Conservation (phyloP, 2,113 vertebrate genomes). For the Antidorcas marsupialis region DNA sequence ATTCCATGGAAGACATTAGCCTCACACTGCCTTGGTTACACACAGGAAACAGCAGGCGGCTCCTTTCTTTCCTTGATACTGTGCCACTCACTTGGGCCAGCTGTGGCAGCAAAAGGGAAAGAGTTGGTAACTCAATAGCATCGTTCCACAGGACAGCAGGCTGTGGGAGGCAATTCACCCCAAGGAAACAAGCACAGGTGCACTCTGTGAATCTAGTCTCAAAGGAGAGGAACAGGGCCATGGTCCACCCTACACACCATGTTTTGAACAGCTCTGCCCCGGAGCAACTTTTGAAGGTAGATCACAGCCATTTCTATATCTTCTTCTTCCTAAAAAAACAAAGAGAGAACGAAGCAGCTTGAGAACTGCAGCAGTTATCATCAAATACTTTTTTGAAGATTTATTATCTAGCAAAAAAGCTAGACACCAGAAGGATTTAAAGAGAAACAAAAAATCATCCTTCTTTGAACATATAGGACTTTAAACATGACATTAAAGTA, state of each 20-base stretch:
- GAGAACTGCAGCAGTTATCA: neutral
- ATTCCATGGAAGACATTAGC: neutral
- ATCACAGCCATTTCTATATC: slow-evolving; percentile 89
- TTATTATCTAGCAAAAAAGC: neutral
- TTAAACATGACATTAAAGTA: neutral
- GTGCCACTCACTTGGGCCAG: neutral
- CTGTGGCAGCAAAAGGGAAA: neutral
- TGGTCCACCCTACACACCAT: slow-evolving; percentile 78
- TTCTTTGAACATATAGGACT: neutral
- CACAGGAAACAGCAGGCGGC: neutral
- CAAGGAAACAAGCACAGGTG: neutral
- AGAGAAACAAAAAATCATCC: neutral
- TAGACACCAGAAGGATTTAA: neutral
- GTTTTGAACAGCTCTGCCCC: slow-evolving; percentile 90
- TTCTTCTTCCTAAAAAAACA: slow-evolving; percentile 86
- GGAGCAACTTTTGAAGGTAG: slow-evolving; percentile 89
- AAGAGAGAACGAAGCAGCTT: neutral
- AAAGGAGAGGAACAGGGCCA: neutral
- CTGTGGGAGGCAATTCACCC: neutral
- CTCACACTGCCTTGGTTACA: neutral
- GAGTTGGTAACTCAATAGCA: neutral
- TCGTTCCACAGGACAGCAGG: neutral
- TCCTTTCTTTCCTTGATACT: neutral
- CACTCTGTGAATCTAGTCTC: neutral
- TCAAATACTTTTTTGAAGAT: slow-evolving; percentile 19